Evolutionary conservation across 1,140 invertebrate genomes (phyloP), one percentile per base, ranked within the genome.

Genomic region (Vanessa atalanta): DNA sequence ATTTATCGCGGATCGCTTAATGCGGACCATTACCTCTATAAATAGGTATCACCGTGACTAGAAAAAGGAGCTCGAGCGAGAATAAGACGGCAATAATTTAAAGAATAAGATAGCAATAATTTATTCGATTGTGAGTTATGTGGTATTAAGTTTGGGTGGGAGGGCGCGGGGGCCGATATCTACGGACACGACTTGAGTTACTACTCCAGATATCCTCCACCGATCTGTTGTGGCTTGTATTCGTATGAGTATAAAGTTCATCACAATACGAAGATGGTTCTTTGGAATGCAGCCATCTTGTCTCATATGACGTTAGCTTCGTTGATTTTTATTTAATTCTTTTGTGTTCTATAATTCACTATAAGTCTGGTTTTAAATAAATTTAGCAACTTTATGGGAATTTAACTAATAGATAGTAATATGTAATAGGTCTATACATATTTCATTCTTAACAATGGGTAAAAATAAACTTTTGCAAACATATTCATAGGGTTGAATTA

Each of bases 71-170:
- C 82, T 82, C 77, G 73, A 83, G 85, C 81, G 81, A 83, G 84
- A 83, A 88, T 87, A 86, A 84, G 79, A 82, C 79, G 79, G 84
- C 81, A 86, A 89, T 89, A 88, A 86, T 78, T 89, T 88, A 88
- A 83, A 83, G 83, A 83, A 87, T 86, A 86, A 85, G 80, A 82
- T 82, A 81, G 84, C 82, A 85, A 89, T 88, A 88, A 85, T 83
- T 91, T 88, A 89, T 89, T 83, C 86, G 70, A 80, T 78, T 83
- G 83, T 91, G 88, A 91, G 82, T 91, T 89, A 91, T 88, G 81
- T 88, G 78, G 84, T 87, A 86, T 88, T 84, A 88, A 88, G 83
- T 88, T 84, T 84, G 85, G 84, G 88, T 89, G 82, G 86, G 83
- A 80, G 86, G 83, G 80, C 73, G 87, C 81, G 78, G 81, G 74